A percentile compares a stretch with the other conserved stretches of the same genome.
These are phyloP conservation scores for Aporrectodea caliginosa DNA, from an alignment of 1,140 invertebrate genomes.

Conservation along the genomic window DNA sequence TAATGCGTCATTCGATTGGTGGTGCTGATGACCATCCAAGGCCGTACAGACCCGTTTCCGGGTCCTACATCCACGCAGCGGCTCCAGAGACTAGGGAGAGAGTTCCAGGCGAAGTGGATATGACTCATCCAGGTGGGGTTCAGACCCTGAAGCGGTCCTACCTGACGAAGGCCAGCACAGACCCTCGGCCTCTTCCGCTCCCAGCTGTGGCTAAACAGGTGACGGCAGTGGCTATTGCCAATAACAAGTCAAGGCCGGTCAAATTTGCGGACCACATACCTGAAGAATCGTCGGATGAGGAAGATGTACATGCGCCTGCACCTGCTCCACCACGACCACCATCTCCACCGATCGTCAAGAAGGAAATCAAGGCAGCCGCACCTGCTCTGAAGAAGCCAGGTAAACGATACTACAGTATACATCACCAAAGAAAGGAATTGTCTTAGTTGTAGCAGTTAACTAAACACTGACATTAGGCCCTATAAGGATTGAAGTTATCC, in stretches of 20 bases:
- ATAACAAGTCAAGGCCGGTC: not conserved
- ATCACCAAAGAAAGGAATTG: too few species aligned
- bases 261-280: not conserved
- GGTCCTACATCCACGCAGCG: too few species aligned
- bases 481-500: too few species aligned
- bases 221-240: not conserved
- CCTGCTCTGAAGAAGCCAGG: too few species aligned
- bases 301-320: too few species aligned
- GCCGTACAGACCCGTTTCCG: too few species aligned
- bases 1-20: too few species aligned
- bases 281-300: not conserved
- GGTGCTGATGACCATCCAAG: slow-evolving; percentile 12
- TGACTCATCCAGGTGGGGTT: slow-evolving; percentile 16
- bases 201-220: not conserved
- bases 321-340: not conserved
- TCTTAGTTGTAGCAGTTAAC: too few species aligned
- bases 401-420: too few species aligned
- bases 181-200: too few species aligned
- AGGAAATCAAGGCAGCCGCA: not conserved
- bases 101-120: slow-evolving; percentile 15
- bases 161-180: not conserved
- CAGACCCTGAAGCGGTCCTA: slow-evolving; percentile 21
- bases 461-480: too few species aligned
- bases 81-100: not conserved
- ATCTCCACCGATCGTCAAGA: not conserved